phyloP scores from a whole-genome alignment of 2,113 vertebrate genomes.

The Lota lota region DNA sequence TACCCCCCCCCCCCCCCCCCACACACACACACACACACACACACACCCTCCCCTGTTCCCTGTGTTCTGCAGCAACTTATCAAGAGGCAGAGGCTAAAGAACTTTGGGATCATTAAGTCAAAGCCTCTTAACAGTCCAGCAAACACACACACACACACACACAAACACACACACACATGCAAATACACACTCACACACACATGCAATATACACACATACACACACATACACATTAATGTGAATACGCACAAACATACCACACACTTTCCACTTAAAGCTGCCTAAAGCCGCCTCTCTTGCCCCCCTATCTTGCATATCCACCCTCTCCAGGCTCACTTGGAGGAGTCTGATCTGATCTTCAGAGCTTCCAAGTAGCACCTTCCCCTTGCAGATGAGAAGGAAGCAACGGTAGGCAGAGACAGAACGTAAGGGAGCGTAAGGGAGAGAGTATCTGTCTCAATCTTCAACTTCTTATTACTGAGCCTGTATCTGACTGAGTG shows the following conservation, averaged over 20 bases:
- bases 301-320: background rate
- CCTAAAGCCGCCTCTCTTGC: too few species aligned
- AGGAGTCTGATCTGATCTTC: constrained; percentile 30
- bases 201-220: constrained; percentile 20
- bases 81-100: constrained; percentile 73
- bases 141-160: constrained; percentile 12
- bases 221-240: too few species aligned
- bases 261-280: too few species aligned
- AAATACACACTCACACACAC: constrained; percentile 1
- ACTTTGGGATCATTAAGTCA: constrained; percentile 66
- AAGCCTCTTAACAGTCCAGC: constrained; percentile 26
- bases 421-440: constrained; percentile 3
- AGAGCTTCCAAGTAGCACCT: constrained; percentile 13
- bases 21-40: background rate
- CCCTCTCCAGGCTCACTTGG: constrained; percentile 23
- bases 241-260: constrained; percentile 22
- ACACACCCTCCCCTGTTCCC: constrained; percentile 46
- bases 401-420: background rate
- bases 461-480: constrained; percentile 50
- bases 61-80: constrained; percentile 72
- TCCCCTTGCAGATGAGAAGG: constrained; percentile 8
- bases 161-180: background rate
- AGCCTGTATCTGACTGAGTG: constrained; percentile 40
- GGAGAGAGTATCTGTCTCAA: constrained; percentile 41
- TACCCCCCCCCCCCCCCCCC: constrained; percentile 28